These are phyloP conservation scores for Tiliacea aurago DNA, from an alignment of 2,888 invertebrate genomes.

Conservation along the genomic window DNA sequence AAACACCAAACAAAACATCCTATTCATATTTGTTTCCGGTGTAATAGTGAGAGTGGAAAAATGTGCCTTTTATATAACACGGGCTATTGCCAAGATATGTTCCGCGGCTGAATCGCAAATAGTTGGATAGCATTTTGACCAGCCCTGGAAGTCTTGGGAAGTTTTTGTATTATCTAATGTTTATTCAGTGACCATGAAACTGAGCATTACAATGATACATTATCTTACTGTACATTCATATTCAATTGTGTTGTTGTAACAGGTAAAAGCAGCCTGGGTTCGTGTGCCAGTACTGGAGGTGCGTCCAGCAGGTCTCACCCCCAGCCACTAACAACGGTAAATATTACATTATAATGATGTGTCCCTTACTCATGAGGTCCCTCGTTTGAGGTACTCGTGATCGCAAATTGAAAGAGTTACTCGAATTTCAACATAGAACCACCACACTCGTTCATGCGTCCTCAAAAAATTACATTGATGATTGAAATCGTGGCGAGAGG, in stretches of 20 bases:
- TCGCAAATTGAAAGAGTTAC: too few relatives aligned
- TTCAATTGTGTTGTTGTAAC: constrained; percentile 47
- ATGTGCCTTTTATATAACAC: constrained; percentile 4
- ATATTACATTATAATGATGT: constrained; percentile 6
- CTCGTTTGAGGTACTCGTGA: too few relatives aligned
- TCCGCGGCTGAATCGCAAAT: neutral
- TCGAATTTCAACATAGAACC: too few relatives aligned
- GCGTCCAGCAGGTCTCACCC: constrained; percentile 89
- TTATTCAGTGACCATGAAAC: constrained; percentile 30
- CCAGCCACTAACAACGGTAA: constrained; percentile 88
- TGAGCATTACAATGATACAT: constrained; percentile 2
- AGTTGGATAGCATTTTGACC: neutral
- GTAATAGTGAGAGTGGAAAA: constrained; percentile 20
- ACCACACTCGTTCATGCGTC: too few relatives aligned
- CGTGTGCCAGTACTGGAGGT: constrained; percentile 92
- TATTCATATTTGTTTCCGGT: constrained; percentile 27
- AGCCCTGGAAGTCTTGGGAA: neutral
- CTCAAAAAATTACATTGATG: too few relatives aligned
- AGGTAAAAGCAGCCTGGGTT: constrained; percentile 92
- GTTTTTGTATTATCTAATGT: constrained; percentile 10
- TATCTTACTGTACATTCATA: constrained; percentile 3
- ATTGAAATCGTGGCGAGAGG: too few relatives aligned
- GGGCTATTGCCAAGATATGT: neutral
- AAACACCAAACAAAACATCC: constrained; percentile 15
- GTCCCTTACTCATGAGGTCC: too few relatives aligned